Base-by-base conservation (phyloP, 2,113 vertebrate species). In the Psammodynastes pulverulentus region DNA sequence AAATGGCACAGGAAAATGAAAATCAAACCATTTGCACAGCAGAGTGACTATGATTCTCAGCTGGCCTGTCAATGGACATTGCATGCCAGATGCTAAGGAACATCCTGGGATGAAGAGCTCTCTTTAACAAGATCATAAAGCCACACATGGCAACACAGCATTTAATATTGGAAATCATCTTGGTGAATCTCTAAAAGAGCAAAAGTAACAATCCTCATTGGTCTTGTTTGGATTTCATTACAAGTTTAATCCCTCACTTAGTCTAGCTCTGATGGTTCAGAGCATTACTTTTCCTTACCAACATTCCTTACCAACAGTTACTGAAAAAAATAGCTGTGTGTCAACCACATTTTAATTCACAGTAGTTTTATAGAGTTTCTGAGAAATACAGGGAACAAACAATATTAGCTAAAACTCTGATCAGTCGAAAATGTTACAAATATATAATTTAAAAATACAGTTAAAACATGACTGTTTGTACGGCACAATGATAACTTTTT, bases 71-170 rank as follows among this genome's bases (percentile, higher is more conserved):
- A 58, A 84, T 45, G 90, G 92, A 89, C 86, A 91, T n/a, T n/a
- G 53, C 49, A 86, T 89, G 91, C 91, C 91, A 92, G 91, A 92
- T 92, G 91, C 91, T 92, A 54, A 92, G 88, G 88, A 84, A 92
- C 53, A 86, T 51, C 72, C 43, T 43, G 43, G 46, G 52, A 89
- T 89, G n/a, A 62, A 92, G 87, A 43, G 13, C 51, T 92, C 45
- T 89, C 49, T 62, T 88, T 89, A 85, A 92, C 34, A 85, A 34
- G 88, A 62, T 87, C 58, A 89, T 89, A 58, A 89, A 51, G 52
- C 88, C 88, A 89, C n/a, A 46, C 79, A 62, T 51, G 53, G 88
- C 53, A 89, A 85, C 46, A 86, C n/a, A 89, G 45, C 29, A 39
- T 92, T 62, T 92, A 89, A 89, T 89, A 51, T 26, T 89, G 88